phyloP scores from a whole-genome alignment of 92 coral and sea anemone species.

The Phenganax marumi region DNA sequence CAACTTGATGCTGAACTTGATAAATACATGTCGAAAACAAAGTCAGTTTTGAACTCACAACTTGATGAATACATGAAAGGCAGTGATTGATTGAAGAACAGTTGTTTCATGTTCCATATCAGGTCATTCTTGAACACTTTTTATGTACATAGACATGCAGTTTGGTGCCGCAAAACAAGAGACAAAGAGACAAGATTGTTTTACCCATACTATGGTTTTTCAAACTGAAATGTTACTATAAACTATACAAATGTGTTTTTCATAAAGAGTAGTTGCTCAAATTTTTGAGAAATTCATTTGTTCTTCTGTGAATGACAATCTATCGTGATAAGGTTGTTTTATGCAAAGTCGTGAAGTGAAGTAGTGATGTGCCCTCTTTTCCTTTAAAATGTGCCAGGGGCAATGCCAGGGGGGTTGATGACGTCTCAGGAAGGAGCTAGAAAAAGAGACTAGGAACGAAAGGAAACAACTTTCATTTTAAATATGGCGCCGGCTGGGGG shows the following conservation, averaged over 20 bases:
- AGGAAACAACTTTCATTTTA: background rate
- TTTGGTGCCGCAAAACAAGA: no score
- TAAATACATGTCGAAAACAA: slow-evolving; percentile 90
- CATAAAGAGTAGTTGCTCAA: background rate
- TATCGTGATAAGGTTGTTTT: no score
- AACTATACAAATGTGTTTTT: background rate
- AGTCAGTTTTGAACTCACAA: slow-evolving; percentile 87
- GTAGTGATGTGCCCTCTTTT: no score
- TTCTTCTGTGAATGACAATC: background rate
- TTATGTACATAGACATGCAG: background rate
- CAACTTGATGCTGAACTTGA: slow-evolving; percentile 87
- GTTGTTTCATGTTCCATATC: background rate
- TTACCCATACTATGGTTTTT: background rate
- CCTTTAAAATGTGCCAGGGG: no score
- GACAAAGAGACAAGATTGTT: background rate
- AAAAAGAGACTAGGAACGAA: background rate
- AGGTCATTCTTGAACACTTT: background rate
- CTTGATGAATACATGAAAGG: slow-evolving; percentile 84
- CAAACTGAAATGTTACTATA: background rate
- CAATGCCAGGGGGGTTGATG: no score
- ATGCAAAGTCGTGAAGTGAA: no score
- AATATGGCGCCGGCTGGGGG: slow-evolving; percentile 72
- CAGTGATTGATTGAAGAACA: background rate
- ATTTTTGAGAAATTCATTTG: background rate
- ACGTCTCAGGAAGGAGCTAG: background rate